phyloP scores from a whole-genome alignment of 1,140 invertebrate species.

The Campoletis sonorensis region DNA sequence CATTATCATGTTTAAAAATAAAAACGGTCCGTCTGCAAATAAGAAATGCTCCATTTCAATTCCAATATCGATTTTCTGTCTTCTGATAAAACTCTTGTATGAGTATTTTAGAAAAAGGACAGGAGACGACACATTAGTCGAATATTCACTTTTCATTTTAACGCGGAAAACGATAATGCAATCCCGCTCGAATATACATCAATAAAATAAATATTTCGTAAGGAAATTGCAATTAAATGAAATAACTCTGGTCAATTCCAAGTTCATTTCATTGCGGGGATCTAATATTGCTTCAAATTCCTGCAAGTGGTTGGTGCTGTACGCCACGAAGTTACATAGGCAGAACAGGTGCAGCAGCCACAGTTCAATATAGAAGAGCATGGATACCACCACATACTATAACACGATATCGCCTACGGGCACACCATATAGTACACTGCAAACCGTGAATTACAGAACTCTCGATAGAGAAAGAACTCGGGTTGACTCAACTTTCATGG shows the following conservation, averaged over 20 bases:
- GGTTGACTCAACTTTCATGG: constrained; percentile 12
- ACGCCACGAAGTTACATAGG: constrained; percentile 30
- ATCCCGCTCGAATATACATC: neutral
- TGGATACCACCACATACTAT: neutral
- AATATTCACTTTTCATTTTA: too few relatives aligned
- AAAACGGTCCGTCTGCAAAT: too few relatives aligned
- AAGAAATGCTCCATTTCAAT: too few relatives aligned
- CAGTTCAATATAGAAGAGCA: neutral
- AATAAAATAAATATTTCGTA: neutral
- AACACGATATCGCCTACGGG: constrained; percentile 32
- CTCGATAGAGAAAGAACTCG: constrained; percentile 22
- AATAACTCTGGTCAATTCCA: too few relatives aligned
- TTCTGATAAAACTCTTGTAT: too few relatives aligned
- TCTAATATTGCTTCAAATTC: constrained; percentile 10
- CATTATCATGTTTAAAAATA: too few relatives aligned
- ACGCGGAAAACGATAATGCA: too few relatives aligned
- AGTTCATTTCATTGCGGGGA: too few relatives aligned
- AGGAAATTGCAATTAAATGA: too few relatives aligned
- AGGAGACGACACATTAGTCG: too few relatives aligned
- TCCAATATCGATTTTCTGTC: too few relatives aligned
- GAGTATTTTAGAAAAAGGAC: too few relatives aligned
- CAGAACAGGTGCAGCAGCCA: constrained; percentile 35
- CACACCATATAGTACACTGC: neutral
- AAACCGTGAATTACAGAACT: constrained; percentile 23
- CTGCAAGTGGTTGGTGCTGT: neutral